Base-by-base conservation (phyloP, 92 coral and sea anemone species). In the Anthopleura xanthogrammica region DNA sequence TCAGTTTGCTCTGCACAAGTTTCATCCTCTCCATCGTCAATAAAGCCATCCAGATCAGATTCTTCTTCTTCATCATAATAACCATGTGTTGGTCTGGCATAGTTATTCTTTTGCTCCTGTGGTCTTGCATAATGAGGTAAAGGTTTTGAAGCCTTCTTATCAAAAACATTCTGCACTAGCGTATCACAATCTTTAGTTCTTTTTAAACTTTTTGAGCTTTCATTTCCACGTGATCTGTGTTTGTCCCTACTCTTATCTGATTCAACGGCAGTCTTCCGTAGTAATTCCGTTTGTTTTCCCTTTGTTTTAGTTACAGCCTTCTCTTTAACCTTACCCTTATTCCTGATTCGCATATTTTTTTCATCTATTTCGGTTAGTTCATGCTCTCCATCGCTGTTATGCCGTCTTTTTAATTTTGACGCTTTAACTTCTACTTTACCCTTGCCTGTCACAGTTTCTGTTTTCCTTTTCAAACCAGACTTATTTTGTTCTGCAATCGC, bases 401-500 rank as follows among this genome's bases (percentile, higher is more conserved):
- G 41, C 50, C 12, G 2, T 22, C 41, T 70, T 46, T 22, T 56
- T 42, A 17, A 4, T 55, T 71, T 55, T 58, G 40, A n/a, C 52
- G 9, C 60, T 54, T 68, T 12, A 29, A 36, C 64, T 82, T 48
- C 79, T 36, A 20, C 7, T 52, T 72, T 23, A 54, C 16, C 20
- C 41, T 79, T 9, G 42, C 41, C 40, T 55, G 57, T 66, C 5
- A 23, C 16, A 6, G 17, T 71, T 68, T 14, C 82, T 50, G 72
- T 4, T 79, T 79, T 60, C 16, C 71, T 77, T 41, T 78, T 78
- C 39, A 65, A 72, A 76, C 94, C 91, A 70, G 78, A 79, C 24
- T 88, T 86, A 78, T 93, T 93, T 80, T 79, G 52, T 81, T 94
- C 95, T 36, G 99, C 99, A 55, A 92, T 86, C 52, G 87, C 93